phyloP scores from a whole-genome alignment of 2,113 vertebrate species.

The Perca schrenkii region DNA sequence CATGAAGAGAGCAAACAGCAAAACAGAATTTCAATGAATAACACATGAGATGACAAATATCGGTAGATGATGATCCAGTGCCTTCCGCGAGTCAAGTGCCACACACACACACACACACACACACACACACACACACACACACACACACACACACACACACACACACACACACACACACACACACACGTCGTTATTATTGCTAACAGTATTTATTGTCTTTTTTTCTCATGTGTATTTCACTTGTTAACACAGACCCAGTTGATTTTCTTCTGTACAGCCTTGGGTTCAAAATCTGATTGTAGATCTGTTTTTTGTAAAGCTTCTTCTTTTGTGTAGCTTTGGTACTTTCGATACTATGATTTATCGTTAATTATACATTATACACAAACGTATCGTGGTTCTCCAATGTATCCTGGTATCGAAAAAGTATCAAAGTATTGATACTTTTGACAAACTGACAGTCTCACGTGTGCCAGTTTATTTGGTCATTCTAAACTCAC shows the following conservation, averaged over 20 bases:
- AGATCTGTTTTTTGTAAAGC: no score
- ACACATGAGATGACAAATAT: slow-evolving; percentile 80
- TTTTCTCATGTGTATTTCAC: no score
- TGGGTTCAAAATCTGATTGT: no score
- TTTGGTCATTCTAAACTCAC: background rate
- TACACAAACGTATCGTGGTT: no score
- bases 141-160: slow-evolving; percentile 26
- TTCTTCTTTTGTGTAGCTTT: no score
- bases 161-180: slow-evolving; percentile 2
- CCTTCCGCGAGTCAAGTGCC: slow-evolving; percentile 46
- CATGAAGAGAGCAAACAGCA: slow-evolving; percentile 75
- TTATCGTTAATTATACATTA: no score
- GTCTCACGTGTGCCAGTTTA: background rate
- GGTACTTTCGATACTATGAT: no score
- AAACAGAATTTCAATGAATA: slow-evolving; percentile 79
- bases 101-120: slow-evolving; percentile 30
- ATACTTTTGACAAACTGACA: background rate
- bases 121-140: slow-evolving; percentile 17
- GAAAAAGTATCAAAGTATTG: no score
- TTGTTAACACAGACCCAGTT: no score
- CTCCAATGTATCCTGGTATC: no score
- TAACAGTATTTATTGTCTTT: no score
- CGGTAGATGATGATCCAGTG: slow-evolving; percentile 60
- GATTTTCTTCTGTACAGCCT: no score
- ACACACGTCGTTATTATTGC: background rate